Evolutionary conservation across 2,888 invertebrate species (phyloP), one percentile per base, ranked within the genome.

Genomic region (Strigamia transsilvanica): DNA sequence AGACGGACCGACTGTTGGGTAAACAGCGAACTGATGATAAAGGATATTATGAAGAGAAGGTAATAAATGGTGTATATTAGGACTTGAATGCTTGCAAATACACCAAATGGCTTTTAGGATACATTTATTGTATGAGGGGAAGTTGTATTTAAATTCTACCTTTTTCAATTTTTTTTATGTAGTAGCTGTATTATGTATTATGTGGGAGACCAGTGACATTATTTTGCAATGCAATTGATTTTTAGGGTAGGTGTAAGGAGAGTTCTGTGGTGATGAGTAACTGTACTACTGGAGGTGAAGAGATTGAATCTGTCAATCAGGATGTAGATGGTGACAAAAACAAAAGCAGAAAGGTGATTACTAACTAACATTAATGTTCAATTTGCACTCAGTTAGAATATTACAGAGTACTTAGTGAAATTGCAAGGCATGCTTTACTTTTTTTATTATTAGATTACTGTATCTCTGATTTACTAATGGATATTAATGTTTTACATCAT

Each of bases 1-100:
- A 98, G 90, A 98, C 98, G n/a, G 98, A 98, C 88, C 91, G 98
- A 86, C 90, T 98, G 84, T 91, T 98, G 83, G 97, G 98, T 21
- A 97, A 98, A 87, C 97, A 98, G 88, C 91, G 96, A 85, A 93
- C 83, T 2, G 85, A 86, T 21, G 85, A 86, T 38, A 84, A 84
- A 81, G 85, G 83, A 34, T 85, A 84, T 80, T 85, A 84, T 80
- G 85, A 85, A 79, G 85, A 85, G 32, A 85, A 85, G 83, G 86
- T 86, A 84, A 84, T 56, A n/a, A 18, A 61, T 23, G 21, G 56
- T 56, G n/a, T 9, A 18, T n/a, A 56, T n/a, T 56, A 12, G 56
- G 7, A 56, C 56, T 56, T 1, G 21, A 56, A 9, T 9, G 56
- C 56, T 56, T 56, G 56, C 56, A 56, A 56, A 56, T 2, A 56